Base-by-base conservation (phyloP, 2,888 invertebrate species). In the Argyresthia goedartella region DNA sequence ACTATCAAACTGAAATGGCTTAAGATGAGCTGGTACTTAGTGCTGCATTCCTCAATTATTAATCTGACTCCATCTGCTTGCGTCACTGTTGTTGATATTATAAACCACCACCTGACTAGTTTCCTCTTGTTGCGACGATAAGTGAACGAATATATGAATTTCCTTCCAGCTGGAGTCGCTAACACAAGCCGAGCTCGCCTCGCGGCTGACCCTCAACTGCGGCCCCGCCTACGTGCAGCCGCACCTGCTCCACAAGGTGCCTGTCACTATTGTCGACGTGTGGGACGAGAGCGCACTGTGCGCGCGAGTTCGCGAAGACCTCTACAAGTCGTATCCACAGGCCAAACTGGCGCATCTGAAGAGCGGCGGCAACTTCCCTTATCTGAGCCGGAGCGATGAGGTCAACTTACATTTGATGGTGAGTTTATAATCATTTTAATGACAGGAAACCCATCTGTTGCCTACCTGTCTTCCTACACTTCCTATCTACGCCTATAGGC, bases 321-420 rank as follows among this genome's bases (percentile, higher is more conserved):
- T 95, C 59, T 94, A 94, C 72, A 95, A 95, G 71, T 92, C 93
- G 61, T 96, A 95, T 73, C 95, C 96, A 0, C 89, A 92, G 55
- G 95, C 95, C 0, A 95, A 94, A 77, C 73, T 95, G 56, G 96
- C 95, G 1, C 95, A 96, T 75, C 79, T 96, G 49, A 97, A 97
- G 72, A 91, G 90, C 57, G 96, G 96, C 1, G 96, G 96, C 6
- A 96, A 96, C 80, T 96, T 96, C 75, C 96, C 96, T 0, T 96
- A 95, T 69, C 85, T 97, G 55, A 95, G 96, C 72, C 89, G 95
- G 65, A 91, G 93, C 71, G 93, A 93, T 64, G 96, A 97, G 88
- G 95, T 96, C 51, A 96, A 96, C 80, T 86, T 96, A 59, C 94
- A 96, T 87, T 88, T 96, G 69, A 89, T 95, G 89, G 96, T 95